Evolutionary conservation across 1,140 invertebrate genomes (phyloP).

Genomic region (Panonychus citri): DNA sequence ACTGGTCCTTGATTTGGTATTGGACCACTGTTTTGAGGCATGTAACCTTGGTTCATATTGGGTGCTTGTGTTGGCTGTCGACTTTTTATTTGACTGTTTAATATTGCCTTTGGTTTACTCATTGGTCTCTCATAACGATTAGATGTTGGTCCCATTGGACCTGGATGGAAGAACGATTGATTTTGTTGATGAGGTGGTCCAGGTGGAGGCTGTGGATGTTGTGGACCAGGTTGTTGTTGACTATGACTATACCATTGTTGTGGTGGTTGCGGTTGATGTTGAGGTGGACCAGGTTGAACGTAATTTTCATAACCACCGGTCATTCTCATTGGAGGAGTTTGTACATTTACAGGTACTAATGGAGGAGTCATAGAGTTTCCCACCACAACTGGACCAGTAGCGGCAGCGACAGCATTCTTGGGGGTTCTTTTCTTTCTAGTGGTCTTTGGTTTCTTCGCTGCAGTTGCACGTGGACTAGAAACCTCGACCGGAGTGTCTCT

Average conservation of each 20-base stretch:
- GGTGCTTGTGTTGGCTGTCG: slow-evolving; percentile 27
- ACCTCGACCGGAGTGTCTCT: slow-evolving; percentile 29
- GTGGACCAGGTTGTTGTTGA: slow-evolving; percentile 12
- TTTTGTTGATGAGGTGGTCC: slow-evolving; percentile 15
- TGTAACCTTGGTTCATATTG: slow-evolving; percentile 1
- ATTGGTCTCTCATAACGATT: slow-evolving; percentile 36
- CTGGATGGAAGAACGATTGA: slow-evolving; percentile 6
- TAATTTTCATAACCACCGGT: not conserved
- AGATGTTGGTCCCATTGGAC: slow-evolving; percentile 21
- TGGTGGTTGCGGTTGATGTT: not conserved
- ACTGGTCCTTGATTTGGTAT: slow-evolving; percentile 18
- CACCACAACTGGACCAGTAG: not conserved
- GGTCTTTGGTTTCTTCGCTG: slow-evolving; percentile 19
- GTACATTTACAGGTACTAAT: not conserved
- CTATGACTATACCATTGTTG: slow-evolving; percentile 10
- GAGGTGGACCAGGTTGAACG: not conserved
- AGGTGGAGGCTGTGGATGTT: slow-evolving; percentile 12
- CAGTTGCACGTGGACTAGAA: slow-evolving; percentile 27
- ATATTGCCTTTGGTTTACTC: slow-evolving; percentile 53
- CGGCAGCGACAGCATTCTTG: not conserved
- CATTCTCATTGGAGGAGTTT: not conserved
- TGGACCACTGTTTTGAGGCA: slow-evolving; percentile 25
- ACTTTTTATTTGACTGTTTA: slow-evolving; percentile 57
- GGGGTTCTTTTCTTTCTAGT: slow-evolving; percentile 19
- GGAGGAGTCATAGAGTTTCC: not conserved